A percentile compares a stretch with the other conserved stretches of the same genome.
Conservation (phyloP, 2,113 vertebrate genomes). For the Ctenodactylus gundi region DNA sequence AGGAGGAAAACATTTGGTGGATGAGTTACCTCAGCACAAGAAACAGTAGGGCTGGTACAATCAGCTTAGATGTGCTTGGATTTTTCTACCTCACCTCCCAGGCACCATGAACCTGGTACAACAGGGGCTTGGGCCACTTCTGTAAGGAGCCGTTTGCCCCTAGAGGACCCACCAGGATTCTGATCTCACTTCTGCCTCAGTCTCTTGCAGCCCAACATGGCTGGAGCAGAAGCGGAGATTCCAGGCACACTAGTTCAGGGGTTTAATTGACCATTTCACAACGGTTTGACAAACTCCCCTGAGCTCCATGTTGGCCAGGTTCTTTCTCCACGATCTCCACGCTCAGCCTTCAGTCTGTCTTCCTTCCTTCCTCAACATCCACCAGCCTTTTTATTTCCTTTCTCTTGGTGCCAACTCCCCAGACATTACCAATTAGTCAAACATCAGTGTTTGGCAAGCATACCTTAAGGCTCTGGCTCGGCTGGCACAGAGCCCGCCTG, state of each 20-base stretch:
- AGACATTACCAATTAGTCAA: slow-evolving; percentile 63
- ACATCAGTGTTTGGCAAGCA: slow-evolving; percentile 56
- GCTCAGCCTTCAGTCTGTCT: neutral
- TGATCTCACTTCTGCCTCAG: neutral
- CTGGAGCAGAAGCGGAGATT: neutral
- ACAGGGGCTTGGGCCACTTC: neutral
- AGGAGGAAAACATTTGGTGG: neutral
- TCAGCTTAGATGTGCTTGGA: no score
- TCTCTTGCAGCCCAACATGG: fast-evolving
- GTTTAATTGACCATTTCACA: neutral
- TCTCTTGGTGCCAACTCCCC: slow-evolving; percentile 41
- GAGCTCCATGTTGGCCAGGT: neutral
- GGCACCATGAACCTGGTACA: neutral
- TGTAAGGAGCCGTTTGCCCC: neutral
- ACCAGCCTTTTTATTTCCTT: slow-evolving; percentile 18
- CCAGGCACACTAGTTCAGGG: neutral
- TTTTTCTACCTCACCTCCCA: no score
- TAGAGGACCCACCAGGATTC: neutral
- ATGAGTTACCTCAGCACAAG: neutral
- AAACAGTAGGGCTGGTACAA: neutral
- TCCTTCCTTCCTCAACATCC: slow-evolving; percentile 7
- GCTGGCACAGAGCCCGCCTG: neutral
- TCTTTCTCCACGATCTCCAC: neutral
- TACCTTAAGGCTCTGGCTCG: neutral
- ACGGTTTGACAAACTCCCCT: neutral